Evolutionary conservation across 1,140 invertebrate species (phyloP), one percentile per base, ranked within the genome.

Genomic region (Protaetia brevitarsis): DNA sequence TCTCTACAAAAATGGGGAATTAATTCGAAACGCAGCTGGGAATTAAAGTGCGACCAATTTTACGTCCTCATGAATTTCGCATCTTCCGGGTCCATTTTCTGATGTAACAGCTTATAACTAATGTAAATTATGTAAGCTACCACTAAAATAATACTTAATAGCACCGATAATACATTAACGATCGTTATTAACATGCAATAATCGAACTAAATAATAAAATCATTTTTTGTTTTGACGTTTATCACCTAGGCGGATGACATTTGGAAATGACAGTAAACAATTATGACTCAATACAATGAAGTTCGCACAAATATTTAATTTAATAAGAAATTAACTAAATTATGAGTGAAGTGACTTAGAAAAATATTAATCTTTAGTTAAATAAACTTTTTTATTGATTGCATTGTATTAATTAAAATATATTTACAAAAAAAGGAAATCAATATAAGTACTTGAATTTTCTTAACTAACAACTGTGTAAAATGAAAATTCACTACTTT

Each of bases 21-120:
- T 59, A 59, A 59, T 31, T 19, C 8, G 13, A 59, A 6, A 59
- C 19, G n/a, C n/a, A n/a, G n/a, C n/a, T n/a, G n/a, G n/a, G n/a
- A n/a, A 19, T 59, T 59, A 37, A 37, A 30, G 10, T 10, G 59
- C 7, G n/a, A 5, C 11, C n/a, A 62, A 62, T 23, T 77, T 80
- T 76, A 84, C 83, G 83, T 84, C 79, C 84, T 82, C 76, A 86
- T 80, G 76, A 81, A 86, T 73, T 83, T 85, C 62, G 85, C 84
- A 76, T 85, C 84, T 71, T 86, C 84, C 28, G 81, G 80, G 72
- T 83, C 83, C 83, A 85, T 84, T 68, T 65, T 74, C 64, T 71
- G 66, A 64, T 71, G 66, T 45, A 69, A 72, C 62, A 68, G 13
- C 58, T 64, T 71, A 68, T 41, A 69, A 23, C 60, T 66, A 67